These are phyloP conservation scores for Yoshiicerus persimilis DNA, from an alignment of 1,140 invertebrate species.

Conservation along the genomic window DNA sequence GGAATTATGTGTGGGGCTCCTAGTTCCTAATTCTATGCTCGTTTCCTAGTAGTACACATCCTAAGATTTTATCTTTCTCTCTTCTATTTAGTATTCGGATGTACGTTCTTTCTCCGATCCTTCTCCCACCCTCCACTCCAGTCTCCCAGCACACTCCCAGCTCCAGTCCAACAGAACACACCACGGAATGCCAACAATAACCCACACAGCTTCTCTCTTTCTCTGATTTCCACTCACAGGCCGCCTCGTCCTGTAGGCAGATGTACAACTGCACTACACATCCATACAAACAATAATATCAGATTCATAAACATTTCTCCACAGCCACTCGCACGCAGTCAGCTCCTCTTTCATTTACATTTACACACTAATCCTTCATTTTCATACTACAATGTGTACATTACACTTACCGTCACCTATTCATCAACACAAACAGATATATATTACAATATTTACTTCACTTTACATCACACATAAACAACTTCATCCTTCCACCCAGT, in stretches of 20 bases:
- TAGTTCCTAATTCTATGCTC: neutral
- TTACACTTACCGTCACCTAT: neutral
- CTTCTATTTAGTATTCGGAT: neutral
- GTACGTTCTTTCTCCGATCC: no score
- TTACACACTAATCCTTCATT: neutral
- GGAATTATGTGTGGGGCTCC: neutral
- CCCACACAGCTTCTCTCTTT: neutral
- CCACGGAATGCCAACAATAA: neutral
- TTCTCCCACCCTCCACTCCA: no score
- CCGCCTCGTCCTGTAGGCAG: no score
- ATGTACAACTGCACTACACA: neutral
- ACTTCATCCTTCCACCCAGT: neutral
- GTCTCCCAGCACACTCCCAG: no score
- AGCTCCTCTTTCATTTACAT: no score
- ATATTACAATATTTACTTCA: neutral
- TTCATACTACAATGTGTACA: no score
- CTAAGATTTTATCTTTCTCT: neutral
- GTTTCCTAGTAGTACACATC: neutral
- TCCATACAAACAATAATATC: neutral
- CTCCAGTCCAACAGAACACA: no score
- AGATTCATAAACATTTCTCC: neutral
- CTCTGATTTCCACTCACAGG: neutral
- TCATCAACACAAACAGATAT: neutral
- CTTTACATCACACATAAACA: neutral
- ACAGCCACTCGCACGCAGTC: neutral